These are phyloP conservation scores for Salminus brasiliensis DNA, from an alignment of 2,113 vertebrate genomes.

Conservation along the genomic window DNA sequence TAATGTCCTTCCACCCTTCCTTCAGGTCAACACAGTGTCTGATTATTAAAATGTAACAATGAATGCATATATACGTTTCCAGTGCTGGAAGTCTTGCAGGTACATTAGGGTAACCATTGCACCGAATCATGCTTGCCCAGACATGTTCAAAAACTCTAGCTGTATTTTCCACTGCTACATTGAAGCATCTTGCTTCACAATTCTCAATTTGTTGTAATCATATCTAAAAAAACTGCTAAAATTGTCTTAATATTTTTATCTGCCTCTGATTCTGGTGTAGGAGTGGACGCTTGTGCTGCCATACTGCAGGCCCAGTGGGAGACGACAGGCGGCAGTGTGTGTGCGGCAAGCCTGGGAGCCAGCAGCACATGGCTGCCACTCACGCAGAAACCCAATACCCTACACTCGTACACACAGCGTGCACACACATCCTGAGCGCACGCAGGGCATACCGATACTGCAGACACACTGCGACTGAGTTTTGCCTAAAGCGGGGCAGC, in stretches of 20 bases:
- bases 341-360: constrained; percentile 20
- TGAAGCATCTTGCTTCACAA: constrained; percentile 22
- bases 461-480: constrained; percentile 30
- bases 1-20: background rate
- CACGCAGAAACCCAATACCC: constrained; percentile 33
- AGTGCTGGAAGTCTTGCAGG: constrained; percentile 34
- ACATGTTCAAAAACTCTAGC: no score
- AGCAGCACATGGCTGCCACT: constrained; percentile 24
- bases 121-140: constrained; percentile 39
- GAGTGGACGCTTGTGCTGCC: background rate
- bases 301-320: constrained; percentile 15
- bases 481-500: constrained; percentile 30
- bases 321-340: constrained; percentile 44
- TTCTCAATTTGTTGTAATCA: background rate
- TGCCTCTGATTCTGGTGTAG: background rate
- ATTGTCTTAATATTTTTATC: background rate
- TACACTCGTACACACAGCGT: background rate
- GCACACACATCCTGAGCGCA: background rate
- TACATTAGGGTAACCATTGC: constrained; percentile 23
- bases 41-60: constrained; percentile 16
- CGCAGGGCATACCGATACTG: constrained; percentile 10
- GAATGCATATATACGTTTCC: constrained; percentile 25
- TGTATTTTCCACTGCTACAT: background rate
- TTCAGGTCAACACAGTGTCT: background rate
- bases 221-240: background rate